A percentile compares a stretch with the other conserved stretches of the same genome.
phyloP scores from a whole-genome alignment of 2,888 invertebrate species.

The Tromatobia lineatoria region DNA sequence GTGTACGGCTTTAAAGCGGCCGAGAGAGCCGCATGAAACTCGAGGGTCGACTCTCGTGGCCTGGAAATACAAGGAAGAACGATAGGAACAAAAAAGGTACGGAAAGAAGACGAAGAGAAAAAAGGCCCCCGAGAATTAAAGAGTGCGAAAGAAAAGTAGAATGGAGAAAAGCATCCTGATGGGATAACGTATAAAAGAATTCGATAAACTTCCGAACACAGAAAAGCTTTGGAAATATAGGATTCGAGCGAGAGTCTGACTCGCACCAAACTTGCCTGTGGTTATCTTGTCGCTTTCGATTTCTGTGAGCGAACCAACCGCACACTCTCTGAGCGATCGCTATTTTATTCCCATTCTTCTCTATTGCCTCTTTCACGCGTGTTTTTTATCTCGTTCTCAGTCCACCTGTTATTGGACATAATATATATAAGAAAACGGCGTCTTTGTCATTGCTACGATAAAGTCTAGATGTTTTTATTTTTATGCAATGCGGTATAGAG shows the following conservation, averaged over 20 bases:
- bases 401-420: conserved; percentile 56
- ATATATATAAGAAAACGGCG: conserved; percentile 22
- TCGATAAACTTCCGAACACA: conserved; percentile 61
- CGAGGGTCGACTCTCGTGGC: conserved; percentile 56
- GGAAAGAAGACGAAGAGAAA: conserved; percentile 56
- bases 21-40: conserved; percentile 51
- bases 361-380: conserved; percentile 60
- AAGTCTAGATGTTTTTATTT: background rate
- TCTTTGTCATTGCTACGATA: conserved; percentile 3
- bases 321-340: conserved; percentile 32
- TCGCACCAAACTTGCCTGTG: conserved; percentile 9
- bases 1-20: conserved; percentile 59
- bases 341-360: conserved; percentile 46
- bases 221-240: conserved; percentile 55
- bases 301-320: conserved; percentile 52
- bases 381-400: conserved; percentile 56
- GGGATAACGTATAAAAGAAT: conserved; percentile 62
- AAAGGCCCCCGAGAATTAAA: conserved; percentile 17
- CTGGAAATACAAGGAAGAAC: conserved; percentile 62
- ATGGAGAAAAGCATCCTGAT: conserved; percentile 46
- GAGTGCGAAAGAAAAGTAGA: conserved; percentile 32
- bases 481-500: too few species aligned
- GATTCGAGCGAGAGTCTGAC: conserved; percentile 35
- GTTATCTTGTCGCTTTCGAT: conserved; percentile 59
- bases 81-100: conserved; percentile 38